Conservation (phyloP, 2,797 vertebrate genomes). For the Anas acuta region DNA sequence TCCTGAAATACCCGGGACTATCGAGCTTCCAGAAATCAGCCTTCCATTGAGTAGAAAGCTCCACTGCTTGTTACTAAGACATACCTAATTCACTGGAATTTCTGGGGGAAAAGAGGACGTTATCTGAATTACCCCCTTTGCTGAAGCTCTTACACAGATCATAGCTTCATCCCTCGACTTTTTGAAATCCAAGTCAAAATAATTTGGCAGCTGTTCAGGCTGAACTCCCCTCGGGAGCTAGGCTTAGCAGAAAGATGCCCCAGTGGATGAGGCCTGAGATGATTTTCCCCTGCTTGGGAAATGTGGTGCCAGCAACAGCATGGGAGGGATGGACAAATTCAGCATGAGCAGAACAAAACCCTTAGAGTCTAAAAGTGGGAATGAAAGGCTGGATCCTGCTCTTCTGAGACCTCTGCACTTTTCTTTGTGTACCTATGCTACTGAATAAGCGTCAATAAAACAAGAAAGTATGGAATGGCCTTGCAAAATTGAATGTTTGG, state of each 20-base stretch:
- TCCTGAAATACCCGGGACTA: neutral
- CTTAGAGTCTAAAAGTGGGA: neutral
- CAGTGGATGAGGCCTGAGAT: no score
- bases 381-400: neutral
- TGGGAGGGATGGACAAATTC: fast-evolving
- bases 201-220: neutral
- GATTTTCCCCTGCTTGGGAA: neutral
- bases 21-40: neutral
- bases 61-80: neutral
- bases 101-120: neutral
- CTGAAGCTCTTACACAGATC: neutral
- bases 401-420: neutral
- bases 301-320: neutral
- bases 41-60: neutral
- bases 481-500: neutral
- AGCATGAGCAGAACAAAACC: fast-evolving
- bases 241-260: no score
- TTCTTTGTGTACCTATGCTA: neutral
- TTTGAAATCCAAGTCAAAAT: neutral
- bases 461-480: neutral
- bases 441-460: neutral
- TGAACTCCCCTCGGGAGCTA: neutral
- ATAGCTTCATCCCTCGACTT: fast-evolving
- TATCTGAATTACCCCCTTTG: neutral
- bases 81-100: neutral